Conservation (phyloP, 1,140 invertebrate genomes). For the Laodelphax striatellus region DNA sequence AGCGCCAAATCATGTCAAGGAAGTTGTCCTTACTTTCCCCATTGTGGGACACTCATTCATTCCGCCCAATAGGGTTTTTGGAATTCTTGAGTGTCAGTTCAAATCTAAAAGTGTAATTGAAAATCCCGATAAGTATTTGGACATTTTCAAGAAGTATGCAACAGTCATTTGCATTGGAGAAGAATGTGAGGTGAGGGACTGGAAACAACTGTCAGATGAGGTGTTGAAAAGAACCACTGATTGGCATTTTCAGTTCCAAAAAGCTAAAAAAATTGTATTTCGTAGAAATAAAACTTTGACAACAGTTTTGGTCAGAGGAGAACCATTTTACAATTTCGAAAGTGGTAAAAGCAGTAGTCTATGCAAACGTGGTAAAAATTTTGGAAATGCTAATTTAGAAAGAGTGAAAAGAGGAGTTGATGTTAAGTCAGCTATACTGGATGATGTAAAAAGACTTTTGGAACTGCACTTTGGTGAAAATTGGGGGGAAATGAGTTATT, state of each 20-base stretch:
- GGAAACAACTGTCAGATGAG: conserved; percentile 8
- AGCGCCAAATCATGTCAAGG: conserved; percentile 18
- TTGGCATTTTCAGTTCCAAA: conserved; percentile 8
- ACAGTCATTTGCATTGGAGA: conserved; percentile 2
- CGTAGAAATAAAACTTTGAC: background rate
- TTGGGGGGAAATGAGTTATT: background rate
- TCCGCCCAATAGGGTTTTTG: conserved; percentile 25
- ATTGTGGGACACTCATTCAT: conserved; percentile 23
- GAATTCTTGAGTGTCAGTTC: conserved; percentile 19
- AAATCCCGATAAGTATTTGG: conserved; percentile 6
- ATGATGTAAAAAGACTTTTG: conserved; percentile 1
- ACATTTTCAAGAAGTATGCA: background rate
- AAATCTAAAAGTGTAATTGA: conserved; percentile 17
- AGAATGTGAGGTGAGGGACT: conserved; percentile 4
- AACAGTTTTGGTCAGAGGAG: background rate
- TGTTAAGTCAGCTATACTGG: background rate
- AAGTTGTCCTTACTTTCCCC: conserved; percentile 23
- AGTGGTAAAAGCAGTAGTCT: background rate
- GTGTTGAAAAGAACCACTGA: background rate
- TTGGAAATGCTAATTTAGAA: too few relatives aligned
- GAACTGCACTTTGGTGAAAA: conserved; percentile 7
- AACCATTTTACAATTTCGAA: conserved; percentile 3
- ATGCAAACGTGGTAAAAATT: too few relatives aligned
- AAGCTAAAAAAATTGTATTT: background rate
- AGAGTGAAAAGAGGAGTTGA: background rate